Base-by-base conservation (phyloP, 2,797 vertebrate species). In the Pseudopleuronectes americanus region DNA sequence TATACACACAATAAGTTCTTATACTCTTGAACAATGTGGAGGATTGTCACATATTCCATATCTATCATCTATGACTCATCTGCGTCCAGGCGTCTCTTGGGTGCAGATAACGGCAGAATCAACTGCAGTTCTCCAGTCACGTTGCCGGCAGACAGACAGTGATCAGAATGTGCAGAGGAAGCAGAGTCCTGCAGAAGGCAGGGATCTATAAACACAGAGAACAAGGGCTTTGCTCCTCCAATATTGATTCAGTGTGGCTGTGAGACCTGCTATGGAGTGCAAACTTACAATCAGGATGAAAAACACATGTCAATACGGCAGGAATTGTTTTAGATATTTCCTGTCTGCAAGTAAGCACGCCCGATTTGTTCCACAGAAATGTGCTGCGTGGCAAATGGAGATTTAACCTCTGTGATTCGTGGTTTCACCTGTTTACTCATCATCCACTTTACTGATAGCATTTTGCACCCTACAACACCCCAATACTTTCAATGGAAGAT, bases 191-290 rank as follows among this genome's bases (percentile, higher is more conserved):
- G 83, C 82, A 87, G 80, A 90, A 89, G 81, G 79, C 76, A 56
- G 47, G 54, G 89, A 90, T 92, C 90, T 88, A 92, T 91, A 91
- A 84, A 89, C 87, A 88, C 76, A 63, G 66, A 86, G 90, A 92
- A 91, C 91, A 90, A 86, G 83, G 77, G 64, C 80, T 84, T 68
- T 86, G 89, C 84, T 86, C 84, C 67, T 86, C 77, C 69, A 89
- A 82, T 92, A 93, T 94, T 90, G 91, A 94, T 93, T 90, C 80
- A 73, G 83, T 73, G 81, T 70, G 77, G 81, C 81, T 89, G 84
- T 23, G 77, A 90, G 91, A 89, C 79, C 84, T 83, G 84, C 88
- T 89, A 80, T 87, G 83, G 84, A 89, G 86, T 81, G 87, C 84
- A 90, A 92, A 83, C 84, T 81, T 85, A 82, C 77, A 85, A 88